phyloP scores from a whole-genome alignment of 2,888 invertebrate species.

The Tipula confusa region DNA sequence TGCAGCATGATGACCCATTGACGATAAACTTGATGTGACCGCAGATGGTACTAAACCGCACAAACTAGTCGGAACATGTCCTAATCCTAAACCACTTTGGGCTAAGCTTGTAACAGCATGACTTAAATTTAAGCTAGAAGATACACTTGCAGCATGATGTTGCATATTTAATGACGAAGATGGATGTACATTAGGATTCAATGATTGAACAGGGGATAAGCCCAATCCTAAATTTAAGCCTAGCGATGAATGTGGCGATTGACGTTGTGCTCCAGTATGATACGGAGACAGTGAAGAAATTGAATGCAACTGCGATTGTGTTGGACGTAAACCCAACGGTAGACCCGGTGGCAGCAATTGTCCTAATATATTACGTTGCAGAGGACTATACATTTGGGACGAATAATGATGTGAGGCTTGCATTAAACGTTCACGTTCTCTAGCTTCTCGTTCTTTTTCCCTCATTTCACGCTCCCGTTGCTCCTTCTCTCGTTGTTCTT shows the following conservation, averaged over 20 bases:
- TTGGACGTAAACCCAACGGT: conserved; percentile 43
- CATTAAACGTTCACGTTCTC: conserved; percentile 48
- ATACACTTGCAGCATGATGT: conserved; percentile 41
- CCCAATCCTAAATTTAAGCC: conserved; percentile 46
- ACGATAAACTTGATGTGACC: neutral
- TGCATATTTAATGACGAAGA: conserved; percentile 40
- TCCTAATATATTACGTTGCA: conserved; percentile 45
- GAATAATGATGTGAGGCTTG: conserved; percentile 48
- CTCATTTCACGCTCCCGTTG: conserved; percentile 44
- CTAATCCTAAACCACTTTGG: conserved; percentile 37
- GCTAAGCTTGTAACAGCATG: conserved; percentile 33
- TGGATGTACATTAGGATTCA: conserved; percentile 38
- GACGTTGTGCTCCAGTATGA: conserved; percentile 47
- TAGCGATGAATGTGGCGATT: conserved; percentile 45
- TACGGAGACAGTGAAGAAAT: conserved; percentile 47
- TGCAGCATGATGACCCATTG: conserved; percentile 3
- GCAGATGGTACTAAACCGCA: conserved; percentile 15
- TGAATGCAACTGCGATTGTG: conserved; percentile 44
- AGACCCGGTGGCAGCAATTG: conserved; percentile 45
- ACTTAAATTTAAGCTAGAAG: neutral
- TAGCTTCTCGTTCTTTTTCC: conserved; percentile 50
- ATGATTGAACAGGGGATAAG: conserved; percentile 41
- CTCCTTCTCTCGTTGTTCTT: conserved; percentile 44
- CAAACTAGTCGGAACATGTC: conserved; percentile 32
- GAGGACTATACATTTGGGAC: conserved; percentile 45